phyloP scores from a whole-genome alignment of 1,140 invertebrate genomes.

The Planococcus citri region DNA sequence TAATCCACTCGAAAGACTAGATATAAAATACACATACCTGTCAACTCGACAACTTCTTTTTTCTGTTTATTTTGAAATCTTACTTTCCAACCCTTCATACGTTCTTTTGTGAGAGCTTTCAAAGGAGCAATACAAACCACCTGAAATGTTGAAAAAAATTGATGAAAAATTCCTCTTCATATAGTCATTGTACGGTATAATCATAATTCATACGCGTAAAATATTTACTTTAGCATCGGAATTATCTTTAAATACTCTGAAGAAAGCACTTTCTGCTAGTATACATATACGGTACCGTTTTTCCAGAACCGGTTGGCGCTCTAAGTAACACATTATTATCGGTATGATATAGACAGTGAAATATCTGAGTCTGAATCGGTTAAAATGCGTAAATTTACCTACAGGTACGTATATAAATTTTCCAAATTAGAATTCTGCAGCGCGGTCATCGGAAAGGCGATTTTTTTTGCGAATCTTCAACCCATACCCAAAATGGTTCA shows the following conservation, averaged over 20 bases:
- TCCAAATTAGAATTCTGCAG: conserved; percentile 66
- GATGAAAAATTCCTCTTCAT: background rate
- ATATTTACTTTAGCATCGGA: conserved; percentile 73
- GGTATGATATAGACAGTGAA: conserved; percentile 90
- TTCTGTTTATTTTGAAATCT: conserved; percentile 64
- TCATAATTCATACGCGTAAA: no score
- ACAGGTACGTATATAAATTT: conserved; percentile 73
- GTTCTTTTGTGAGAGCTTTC: conserved; percentile 92
- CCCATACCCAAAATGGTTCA: conserved; percentile 95
- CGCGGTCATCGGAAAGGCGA: conserved; percentile 75
- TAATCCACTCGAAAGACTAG: no score
- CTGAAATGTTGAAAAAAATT: conserved; percentile 30
- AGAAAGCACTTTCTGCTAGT: conserved; percentile 94
- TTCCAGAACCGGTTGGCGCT: conserved; percentile 96
- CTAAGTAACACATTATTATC: conserved; percentile 90
- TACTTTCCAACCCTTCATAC: conserved; percentile 91
- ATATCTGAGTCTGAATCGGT: conserved; percentile 99
- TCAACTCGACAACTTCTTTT: conserved; percentile 88
- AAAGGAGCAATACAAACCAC: conserved; percentile 97
- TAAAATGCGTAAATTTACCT: conserved; percentile 92
- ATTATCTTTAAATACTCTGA: conserved; percentile 74
- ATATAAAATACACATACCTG: no score
- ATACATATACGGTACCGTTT: no score
- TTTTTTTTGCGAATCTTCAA: conserved; percentile 88
- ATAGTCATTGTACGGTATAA: no score